Evolutionary conservation across 2,888 invertebrate species (phyloP).

Genomic region (Leptura quadrifasciata): DNA sequence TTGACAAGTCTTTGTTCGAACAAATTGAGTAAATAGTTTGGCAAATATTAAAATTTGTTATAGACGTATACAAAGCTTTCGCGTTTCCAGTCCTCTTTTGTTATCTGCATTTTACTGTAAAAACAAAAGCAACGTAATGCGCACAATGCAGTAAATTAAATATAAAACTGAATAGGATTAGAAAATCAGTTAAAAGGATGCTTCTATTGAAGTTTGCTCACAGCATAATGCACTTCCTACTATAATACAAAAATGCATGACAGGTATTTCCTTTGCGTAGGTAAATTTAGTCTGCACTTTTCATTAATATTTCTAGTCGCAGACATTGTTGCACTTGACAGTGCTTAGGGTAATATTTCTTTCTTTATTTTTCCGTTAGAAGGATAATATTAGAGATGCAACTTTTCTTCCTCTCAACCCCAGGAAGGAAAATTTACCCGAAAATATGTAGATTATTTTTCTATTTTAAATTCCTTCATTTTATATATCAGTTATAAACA

Average conservation of each 20-base stretch:
- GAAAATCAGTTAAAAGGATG: background rate
- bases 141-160: background rate
- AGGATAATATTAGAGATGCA: too few relatives aligned
- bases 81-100: background rate
- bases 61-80: background rate
- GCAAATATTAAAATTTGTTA: background rate
- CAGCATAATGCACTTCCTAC: background rate
- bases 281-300: background rate
- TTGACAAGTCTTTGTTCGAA: too few relatives aligned
- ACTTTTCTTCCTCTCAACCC: too few relatives aligned
- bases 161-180: background rate
- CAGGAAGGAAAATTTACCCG: too few relatives aligned
- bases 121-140: background rate
- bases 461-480: too few relatives aligned
- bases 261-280: background rate
- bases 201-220: background rate
- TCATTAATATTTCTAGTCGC: background rate
- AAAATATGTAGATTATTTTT: too few relatives aligned
- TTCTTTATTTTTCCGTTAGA: background rate
- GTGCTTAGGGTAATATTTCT: background rate
- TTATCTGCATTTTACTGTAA: background rate
- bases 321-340: background rate
- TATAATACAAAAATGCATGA: background rate
- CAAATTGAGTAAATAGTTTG: background rate
- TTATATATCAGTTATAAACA: too few relatives aligned